Evolutionary conservation across 2,797 vertebrate species (phyloP).

Genomic region (Fringilla coelebs): DNA sequence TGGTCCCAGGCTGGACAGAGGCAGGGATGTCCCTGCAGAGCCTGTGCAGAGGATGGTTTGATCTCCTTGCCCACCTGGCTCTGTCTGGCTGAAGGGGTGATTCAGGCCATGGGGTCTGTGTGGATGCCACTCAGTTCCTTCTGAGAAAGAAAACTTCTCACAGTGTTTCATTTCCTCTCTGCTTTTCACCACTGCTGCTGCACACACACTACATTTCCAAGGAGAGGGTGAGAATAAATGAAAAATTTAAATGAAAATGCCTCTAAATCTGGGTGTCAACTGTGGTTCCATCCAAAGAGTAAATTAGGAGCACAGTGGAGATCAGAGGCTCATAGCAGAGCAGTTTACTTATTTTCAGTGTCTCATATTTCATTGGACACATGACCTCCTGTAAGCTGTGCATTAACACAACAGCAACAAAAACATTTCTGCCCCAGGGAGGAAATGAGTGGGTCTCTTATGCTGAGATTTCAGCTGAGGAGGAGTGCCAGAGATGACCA

Average conservation of each 20-base stretch:
- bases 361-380: background rate
- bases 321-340: background rate
- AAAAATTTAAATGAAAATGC: background rate
- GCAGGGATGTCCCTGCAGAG: background rate
- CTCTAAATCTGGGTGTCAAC: background rate
- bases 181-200: background rate
- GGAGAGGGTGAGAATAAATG: background rate
- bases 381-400: background rate
- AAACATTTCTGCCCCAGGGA: background rate
- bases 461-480: background rate
- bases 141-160: background rate
- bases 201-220: background rate
- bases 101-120: background rate
- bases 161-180: background rate
- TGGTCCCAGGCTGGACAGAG: rapidly evolving
- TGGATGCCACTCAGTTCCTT: background rate
- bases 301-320: background rate
- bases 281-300: background rate
- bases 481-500: background rate
- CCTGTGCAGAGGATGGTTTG: background rate
- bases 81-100: background rate
- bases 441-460: background rate
- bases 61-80: background rate
- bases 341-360: background rate
- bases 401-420: background rate